These are phyloP conservation scores for Copidosoma aretas DNA, from an alignment of 2,888 invertebrate genomes.

Conservation along the genomic window DNA sequence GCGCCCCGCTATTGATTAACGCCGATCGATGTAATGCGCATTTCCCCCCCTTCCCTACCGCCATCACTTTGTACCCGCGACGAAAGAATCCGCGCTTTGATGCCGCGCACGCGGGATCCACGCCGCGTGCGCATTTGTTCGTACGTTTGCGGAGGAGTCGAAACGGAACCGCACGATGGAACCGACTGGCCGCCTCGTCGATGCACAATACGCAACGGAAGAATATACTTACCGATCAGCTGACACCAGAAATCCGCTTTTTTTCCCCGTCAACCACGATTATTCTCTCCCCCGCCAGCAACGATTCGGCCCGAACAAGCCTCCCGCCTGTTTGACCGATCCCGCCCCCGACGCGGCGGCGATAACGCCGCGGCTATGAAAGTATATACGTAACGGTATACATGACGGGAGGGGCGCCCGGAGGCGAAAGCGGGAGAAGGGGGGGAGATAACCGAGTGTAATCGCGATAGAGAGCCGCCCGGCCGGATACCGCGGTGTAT, in stretches of 20 bases:
- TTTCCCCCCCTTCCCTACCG: slow-evolving; percentile 13
- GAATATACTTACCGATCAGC: too few species aligned
- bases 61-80: neutral
- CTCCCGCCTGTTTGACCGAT: neutral
- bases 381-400: too few species aligned
- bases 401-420: neutral
- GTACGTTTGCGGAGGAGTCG: too few species aligned
- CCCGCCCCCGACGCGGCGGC: neutral
- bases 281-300: too few species aligned
- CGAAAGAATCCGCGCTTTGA: slow-evolving; percentile 6
- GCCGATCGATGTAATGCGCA: slow-evolving; percentile 44
- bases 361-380: neutral
- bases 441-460: neutral
- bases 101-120: neutral
- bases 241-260: too few species aligned
- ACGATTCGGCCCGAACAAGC: too few species aligned
- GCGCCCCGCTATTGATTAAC: slow-evolving; percentile 29
- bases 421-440: neutral
- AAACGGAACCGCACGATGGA: too few species aligned
- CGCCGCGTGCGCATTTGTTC: too few species aligned
- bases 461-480: neutral
- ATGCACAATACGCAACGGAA: too few species aligned
- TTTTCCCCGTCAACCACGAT: neutral
- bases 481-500: neutral
- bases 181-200: too few species aligned